phyloP scores from a whole-genome alignment of 2,113 vertebrate species.

The Fulmarus glacialis region DNA sequence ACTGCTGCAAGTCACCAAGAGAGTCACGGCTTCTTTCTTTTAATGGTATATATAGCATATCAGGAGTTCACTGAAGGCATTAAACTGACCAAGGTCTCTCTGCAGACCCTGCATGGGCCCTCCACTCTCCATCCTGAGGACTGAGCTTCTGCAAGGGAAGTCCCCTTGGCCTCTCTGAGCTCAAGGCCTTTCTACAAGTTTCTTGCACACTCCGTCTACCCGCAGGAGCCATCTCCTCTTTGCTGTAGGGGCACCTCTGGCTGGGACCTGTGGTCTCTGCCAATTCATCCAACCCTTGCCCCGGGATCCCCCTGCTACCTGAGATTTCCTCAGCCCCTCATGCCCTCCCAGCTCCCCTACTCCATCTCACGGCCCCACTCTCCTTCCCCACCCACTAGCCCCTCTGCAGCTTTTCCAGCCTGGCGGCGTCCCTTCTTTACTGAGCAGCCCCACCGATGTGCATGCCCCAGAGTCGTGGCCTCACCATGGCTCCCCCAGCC shows the following conservation, averaged over 20 bases:
- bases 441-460: fast-evolving
- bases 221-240: not conserved
- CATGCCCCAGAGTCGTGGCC: fast-evolving
- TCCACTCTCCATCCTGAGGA: not conserved
- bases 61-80: not conserved
- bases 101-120: not conserved
- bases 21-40: not conserved
- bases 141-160: not conserved
- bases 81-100: not conserved
- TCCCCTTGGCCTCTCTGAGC: fast-evolving
- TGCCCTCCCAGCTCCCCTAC: fast-evolving
- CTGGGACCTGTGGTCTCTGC: not conserved
- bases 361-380: not conserved
- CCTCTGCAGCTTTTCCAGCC: not conserved
- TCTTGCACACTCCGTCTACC: not conserved
- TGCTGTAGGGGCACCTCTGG: not conserved
- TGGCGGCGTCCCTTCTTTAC: fast-evolving
- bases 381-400: not conserved
- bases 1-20: not conserved
- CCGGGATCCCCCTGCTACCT: fast-evolving
- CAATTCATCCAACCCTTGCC: not conserved
- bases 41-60: not conserved
- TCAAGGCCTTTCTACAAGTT: not conserved
- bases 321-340: not conserved
- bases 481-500: too few relatives aligned